Base-by-base conservation (phyloP, 2,888 invertebrate genomes). In the Oligia strigilis region DNA sequence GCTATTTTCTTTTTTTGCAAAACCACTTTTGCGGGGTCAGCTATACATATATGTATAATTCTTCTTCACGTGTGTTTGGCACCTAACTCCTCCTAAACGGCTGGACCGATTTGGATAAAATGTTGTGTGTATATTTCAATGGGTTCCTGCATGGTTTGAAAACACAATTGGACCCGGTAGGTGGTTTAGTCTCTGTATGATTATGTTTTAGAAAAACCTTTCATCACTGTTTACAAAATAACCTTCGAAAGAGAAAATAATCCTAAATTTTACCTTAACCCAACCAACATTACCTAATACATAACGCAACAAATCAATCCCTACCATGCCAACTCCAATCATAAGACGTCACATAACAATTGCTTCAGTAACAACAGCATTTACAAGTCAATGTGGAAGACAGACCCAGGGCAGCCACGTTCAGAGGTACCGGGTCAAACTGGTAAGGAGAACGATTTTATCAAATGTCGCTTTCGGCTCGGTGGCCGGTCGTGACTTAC, bases 401-500 rank as follows among this genome's bases (percentile, higher is more conserved):
- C 93, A 93, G 92, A 94, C 92, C 91, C 90, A 90, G 92, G 90
- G 92, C 91, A 88, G 62, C 72, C 90, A 88, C 90, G 93, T 91
- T 91, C 90, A 91, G 90, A 93, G 93, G 95, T 94, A 93, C 93
- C 87, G 91, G 96, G 96, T 95, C 96, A 95, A 91, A 91, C 92
- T 93, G 93, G 93, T 92, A 93, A 95, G 95, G 93, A 93, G 95
- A 93, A 93, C 96, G 96, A 96, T 96, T 93, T 94, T 96, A 97
- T 97, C 97, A 93, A 94, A 94, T 93, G 95, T 95, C 95, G 94
- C 94, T 94, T 95, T 95, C 93, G 94, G 95, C 94, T 94, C 94
- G 95, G 94, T 95, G 94, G 94, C 94, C 94, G 93, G 91, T 97
- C 96, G 96, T 97, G 97, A 96, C 97, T 96, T 95, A 95, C 96